Evolutionary conservation across 2,888 invertebrate species (phyloP).

Genomic region (Lithosia quadra): DNA sequence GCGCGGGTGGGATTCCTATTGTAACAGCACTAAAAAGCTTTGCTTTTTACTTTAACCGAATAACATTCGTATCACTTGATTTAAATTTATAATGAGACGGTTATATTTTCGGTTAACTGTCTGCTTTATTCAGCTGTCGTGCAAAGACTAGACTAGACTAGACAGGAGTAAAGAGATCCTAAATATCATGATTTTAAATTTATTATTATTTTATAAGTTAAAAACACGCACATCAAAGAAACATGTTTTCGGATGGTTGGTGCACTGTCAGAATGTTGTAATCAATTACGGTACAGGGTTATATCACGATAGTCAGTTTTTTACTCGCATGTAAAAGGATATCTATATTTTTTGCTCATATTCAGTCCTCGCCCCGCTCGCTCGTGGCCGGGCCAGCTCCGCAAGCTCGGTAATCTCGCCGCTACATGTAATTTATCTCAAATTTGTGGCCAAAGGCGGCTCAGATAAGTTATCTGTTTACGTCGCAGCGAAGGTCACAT

Average conservation of each 20-base stretch:
- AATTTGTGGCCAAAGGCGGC: slow-evolving; percentile 28
- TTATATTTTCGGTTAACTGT: neutral
- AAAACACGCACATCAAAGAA: neutral
- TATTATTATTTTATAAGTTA: too few species aligned
- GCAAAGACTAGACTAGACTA: too few species aligned
- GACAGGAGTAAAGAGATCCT: too few species aligned
- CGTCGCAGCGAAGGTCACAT: slow-evolving; percentile 42
- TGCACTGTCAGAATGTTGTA: neutral
- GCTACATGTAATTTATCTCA: slow-evolving; percentile 42
- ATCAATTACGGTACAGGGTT: neutral
- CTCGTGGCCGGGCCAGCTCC: neutral
- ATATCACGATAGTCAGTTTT: neutral
- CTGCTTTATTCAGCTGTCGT: neutral
- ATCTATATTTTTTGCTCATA: slow-evolving; percentile 11
- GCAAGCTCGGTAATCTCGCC: slow-evolving; percentile 15
- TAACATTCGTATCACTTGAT: slow-evolving; percentile 20
- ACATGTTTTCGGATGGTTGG: slow-evolving; percentile 12
- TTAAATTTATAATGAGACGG: slow-evolving; percentile 3
- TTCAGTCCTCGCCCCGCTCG: slow-evolving; percentile 1
- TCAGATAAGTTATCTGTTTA: slow-evolving; percentile 46
- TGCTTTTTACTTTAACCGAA: slow-evolving; percentile 29
- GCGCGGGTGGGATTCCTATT: slow-evolving; percentile 34
- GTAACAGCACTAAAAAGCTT: slow-evolving; percentile 35
- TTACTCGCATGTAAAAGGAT: slow-evolving; percentile 10
- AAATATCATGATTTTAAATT: too few species aligned